Percentiles rank a stretch among this genome's conserved stretches.
Evolutionary conservation across 2,888 invertebrate genomes (phyloP).

Genomic region (Exocentrus adspersus): DNA sequence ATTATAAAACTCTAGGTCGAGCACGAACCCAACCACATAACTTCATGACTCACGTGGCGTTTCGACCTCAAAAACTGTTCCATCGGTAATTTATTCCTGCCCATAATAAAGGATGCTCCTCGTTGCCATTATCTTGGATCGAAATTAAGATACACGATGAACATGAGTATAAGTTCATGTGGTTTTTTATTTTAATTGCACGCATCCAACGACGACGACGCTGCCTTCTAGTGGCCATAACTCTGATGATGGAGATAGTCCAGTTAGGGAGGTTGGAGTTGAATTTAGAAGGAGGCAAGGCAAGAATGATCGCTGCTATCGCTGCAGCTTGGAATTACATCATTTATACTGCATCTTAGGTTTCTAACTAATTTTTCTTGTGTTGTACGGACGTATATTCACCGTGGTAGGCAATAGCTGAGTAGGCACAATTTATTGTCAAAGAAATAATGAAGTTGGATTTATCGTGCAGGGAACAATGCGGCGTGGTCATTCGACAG

Average conservation of each 20-base stretch:
- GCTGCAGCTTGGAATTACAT: neutral
- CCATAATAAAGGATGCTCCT: slow-evolving; percentile 9
- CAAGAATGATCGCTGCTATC: neutral
- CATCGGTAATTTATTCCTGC: slow-evolving; percentile 22
- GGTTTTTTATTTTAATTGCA: slow-evolving; percentile 2
- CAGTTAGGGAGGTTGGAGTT: too few relatives aligned
- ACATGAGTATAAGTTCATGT: slow-evolving; percentile 5
- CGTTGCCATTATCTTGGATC: slow-evolving; percentile 14
- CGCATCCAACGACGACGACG: neutral
- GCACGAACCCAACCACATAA: neutral
- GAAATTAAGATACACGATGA: slow-evolving; percentile 20
- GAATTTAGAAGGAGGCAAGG: neutral
- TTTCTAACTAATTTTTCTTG: slow-evolving; percentile 1
- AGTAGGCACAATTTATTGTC: slow-evolving; percentile 10
- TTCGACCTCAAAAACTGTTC: slow-evolving; percentile 32
- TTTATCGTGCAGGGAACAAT: slow-evolving; percentile 1
- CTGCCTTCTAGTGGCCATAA: neutral
- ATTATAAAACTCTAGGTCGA: neutral
- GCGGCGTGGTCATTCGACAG: neutral
- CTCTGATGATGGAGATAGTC: slow-evolving; percentile 1
- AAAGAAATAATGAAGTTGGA: slow-evolving; percentile 5
- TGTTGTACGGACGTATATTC: neutral
- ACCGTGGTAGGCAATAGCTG: neutral
- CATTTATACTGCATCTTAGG: slow-evolving; percentile 1
- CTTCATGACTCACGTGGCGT: slow-evolving; percentile 26